Evolutionary conservation across 2,797 vertebrate genomes (phyloP), one percentile per base, ranked within the genome.

Genomic region (Benthosema pterotum): DNA sequence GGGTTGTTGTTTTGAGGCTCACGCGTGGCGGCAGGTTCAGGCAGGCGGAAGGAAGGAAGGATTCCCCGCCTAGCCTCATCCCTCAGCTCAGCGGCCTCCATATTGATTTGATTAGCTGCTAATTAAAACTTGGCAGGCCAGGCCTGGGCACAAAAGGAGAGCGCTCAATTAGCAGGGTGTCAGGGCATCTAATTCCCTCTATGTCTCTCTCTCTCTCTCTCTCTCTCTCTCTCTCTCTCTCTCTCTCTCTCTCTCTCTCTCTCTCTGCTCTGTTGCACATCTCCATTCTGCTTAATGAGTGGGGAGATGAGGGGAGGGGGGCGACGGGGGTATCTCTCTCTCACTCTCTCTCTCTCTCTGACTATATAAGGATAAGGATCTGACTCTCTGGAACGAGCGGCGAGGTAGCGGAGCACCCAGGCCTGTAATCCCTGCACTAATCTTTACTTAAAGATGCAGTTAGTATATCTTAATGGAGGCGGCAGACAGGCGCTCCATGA

Each of bases 51-150:
- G 70, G 71, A 53, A 3, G 22, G 22, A 25, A 52, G 70, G 71
- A 53, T 8, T 74, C 75, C 71, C 69, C 74, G 53, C 46, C n/a
- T n/a, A n/a, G n/a, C n/a, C 74, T 78, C 32, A 83, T 80, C 79
- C 74, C 74, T 69, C 42, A 81, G 87, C 90, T 91, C 87, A 91
- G 83, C 92, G 91, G 75, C 86, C 80, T 79, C 93, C 94, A 85
- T 95, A 95, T 96, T 96, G 96, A 96, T 95, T 93, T 96, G 95
- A 96, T 96, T 97, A 97, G 93, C 91, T 91, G 91, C 93, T 95
- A 97, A 97, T 98, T 96, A 96, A 96, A 94, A 95, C 84, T 86
- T 87, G 93, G 91, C 91, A 91, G 91, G 88, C 92, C 91, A 92
- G 93, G 91, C 91, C 91, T 88, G 87, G 88, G 88, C 93, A 85